These are phyloP conservation scores for Aphaenogaster ashmeadi DNA, from an alignment of 1,140 invertebrate genomes.

Conservation along the genomic window DNA sequence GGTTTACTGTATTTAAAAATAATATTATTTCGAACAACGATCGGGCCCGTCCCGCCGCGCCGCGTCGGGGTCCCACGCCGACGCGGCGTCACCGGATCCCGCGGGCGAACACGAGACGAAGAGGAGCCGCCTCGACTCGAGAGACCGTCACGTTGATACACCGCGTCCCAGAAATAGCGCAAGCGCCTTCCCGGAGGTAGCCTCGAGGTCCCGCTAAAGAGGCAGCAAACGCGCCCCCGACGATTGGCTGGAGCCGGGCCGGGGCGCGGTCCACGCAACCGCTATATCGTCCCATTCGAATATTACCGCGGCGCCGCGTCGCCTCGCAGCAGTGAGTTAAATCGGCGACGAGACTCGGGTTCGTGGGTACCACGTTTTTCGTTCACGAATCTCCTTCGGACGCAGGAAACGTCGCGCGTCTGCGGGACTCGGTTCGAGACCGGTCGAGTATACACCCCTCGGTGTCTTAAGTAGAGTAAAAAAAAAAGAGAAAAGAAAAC, in stretches of 20 bases:
- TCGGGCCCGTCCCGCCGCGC: neutral
- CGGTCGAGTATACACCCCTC: neutral
- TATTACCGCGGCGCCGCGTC: conserved; percentile 81
- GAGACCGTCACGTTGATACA: conserved; percentile 39
- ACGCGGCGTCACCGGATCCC: conserved; percentile 28
- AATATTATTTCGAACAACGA: conserved; percentile 24
- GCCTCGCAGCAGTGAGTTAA: conserved; percentile 66
- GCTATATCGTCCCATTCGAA: conserved; percentile 84
- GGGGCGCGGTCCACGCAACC: conserved; percentile 80
- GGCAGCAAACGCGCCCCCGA: neutral
- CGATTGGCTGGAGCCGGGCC: conserved; percentile 75
- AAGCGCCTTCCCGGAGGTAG: conserved; percentile 74
- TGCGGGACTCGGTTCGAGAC: neutral
- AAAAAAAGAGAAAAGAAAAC: conserved; percentile 56
- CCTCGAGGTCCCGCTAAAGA: neutral
- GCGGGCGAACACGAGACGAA: conserved; percentile 36
- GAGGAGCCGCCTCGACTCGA: conserved; percentile 51
- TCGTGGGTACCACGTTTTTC: neutral
- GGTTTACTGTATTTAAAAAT: neutral
- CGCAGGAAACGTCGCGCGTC: neutral
- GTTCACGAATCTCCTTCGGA: neutral
- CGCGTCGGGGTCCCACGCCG: neutral
- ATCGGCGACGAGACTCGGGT: conserved; percentile 26
- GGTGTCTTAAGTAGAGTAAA: conserved; percentile 53
- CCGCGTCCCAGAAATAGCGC: conserved; percentile 75